Conservation (phyloP, 1,140 invertebrate species). For the Sycophaga agraensis region DNA sequence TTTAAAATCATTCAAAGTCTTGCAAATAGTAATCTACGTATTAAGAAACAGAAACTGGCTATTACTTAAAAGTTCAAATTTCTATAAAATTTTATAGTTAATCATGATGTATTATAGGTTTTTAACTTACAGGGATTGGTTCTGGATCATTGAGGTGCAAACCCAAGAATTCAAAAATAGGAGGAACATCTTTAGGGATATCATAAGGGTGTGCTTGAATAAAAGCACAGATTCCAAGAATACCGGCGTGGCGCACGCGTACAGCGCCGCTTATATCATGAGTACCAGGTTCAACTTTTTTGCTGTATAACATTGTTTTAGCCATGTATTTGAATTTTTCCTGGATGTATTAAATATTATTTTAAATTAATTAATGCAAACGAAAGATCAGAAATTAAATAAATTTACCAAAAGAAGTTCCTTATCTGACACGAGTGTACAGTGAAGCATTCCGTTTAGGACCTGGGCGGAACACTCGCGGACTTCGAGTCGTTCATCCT, state of each 20-base stretch:
- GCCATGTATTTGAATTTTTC: slow-evolving; percentile 59
- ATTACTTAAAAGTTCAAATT: slow-evolving; percentile 22
- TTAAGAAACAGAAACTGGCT: background rate
- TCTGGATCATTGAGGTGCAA: slow-evolving; percentile 84
- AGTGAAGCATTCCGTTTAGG: slow-evolving; percentile 84
- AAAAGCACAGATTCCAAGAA: slow-evolving; percentile 87
- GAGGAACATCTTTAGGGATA: slow-evolving; percentile 80
- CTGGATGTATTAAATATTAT: slow-evolving; percentile 40
- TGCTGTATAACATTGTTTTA: slow-evolving; percentile 49
- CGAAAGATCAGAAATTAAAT: no score
- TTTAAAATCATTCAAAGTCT: slow-evolving; percentile 84
- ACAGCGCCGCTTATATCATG: slow-evolving; percentile 49
- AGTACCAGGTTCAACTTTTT: slow-evolving; percentile 36
- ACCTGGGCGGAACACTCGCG: slow-evolving; percentile 79
- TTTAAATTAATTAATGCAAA: no score
- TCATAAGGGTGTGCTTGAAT: slow-evolving; percentile 88
- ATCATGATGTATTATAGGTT: background rate
- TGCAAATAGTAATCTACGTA: slow-evolving; percentile 73
- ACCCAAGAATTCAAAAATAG: slow-evolving; percentile 77
- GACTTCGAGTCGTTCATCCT: slow-evolving; percentile 75
- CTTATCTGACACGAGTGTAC: slow-evolving; percentile 69
- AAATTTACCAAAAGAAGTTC: slow-evolving; percentile 62
- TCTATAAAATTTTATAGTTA: slow-evolving; percentile 12
- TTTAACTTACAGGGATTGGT: slow-evolving; percentile 80
- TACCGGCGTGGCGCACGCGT: slow-evolving; percentile 73